Conservation (phyloP, 1,140 invertebrate species). For the Aphelinus certus region DNA sequence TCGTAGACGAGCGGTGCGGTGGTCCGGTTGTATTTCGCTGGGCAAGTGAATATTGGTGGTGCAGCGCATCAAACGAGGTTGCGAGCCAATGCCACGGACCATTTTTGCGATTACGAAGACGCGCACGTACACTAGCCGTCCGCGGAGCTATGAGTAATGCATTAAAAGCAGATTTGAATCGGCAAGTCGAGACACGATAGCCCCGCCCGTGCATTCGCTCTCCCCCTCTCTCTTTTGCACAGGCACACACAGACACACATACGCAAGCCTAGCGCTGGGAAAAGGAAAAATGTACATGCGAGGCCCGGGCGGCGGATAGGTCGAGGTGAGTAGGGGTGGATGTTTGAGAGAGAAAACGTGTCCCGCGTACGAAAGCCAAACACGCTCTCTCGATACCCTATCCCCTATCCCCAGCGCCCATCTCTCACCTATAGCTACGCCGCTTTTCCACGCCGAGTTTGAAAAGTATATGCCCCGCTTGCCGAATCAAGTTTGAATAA, state of each 20-base stretch:
- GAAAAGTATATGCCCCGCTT: background rate
- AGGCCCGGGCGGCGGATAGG: background rate
- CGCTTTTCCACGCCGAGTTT: background rate
- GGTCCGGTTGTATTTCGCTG: no score
- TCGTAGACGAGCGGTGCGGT: no score
- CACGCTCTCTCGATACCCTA: background rate
- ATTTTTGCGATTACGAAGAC: no score
- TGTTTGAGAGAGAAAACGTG: conserved; percentile 45
- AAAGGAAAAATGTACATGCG: conserved; percentile 50
- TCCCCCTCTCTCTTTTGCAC: background rate
- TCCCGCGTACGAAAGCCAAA: conserved; percentile 45
- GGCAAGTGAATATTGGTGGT: no score
- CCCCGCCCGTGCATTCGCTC: no score
- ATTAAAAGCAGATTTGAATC: conserved; percentile 49
- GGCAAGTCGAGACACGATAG: conserved; percentile 18
- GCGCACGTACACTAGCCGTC: no score
- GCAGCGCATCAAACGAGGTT: no score
- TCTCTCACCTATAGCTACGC: background rate
- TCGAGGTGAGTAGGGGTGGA: background rate
- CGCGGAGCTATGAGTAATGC: no score
- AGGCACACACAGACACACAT: background rate
- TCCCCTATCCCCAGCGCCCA: background rate
- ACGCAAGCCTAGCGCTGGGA: conserved; percentile 34
- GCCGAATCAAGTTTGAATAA: conserved; percentile 6
- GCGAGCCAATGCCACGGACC: no score